A percentile compares a stretch with the other conserved stretches of the same genome.
These are phyloP conservation scores for Caenorhabditis latens DNA, from an alignment of 1,140 invertebrate genomes.

Conservation along the genomic window DNA sequence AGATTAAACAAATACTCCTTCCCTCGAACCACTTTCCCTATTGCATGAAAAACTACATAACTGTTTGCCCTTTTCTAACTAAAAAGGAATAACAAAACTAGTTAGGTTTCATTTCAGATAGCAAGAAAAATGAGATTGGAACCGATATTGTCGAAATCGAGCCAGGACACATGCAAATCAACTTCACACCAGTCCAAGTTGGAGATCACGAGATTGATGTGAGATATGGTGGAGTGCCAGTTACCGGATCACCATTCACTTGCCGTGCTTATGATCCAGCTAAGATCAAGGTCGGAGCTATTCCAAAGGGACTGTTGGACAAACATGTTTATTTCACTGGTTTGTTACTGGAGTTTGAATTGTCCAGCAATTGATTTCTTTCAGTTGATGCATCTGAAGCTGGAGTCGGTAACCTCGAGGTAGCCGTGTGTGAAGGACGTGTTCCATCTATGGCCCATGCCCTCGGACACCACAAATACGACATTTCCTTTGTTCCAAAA, in stretches of 20 bases:
- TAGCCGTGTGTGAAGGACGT: slow-evolving; percentile 92
- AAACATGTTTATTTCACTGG: slow-evolving; percentile 91
- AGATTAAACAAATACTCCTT: not conserved
- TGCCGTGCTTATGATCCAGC: slow-evolving; percentile 93
- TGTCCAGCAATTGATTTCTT: not conserved
- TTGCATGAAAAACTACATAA: not conserved
- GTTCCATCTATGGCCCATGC: slow-evolving; percentile 94
- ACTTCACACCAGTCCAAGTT: slow-evolving; percentile 90
- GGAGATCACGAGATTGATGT: slow-evolving; percentile 92
- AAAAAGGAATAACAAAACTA: not conserved
- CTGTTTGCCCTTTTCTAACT: not conserved
- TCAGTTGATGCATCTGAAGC: slow-evolving; percentile 92
- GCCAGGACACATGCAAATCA: slow-evolving; percentile 88
- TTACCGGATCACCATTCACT: slow-evolving; percentile 88
- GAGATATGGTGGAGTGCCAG: slow-evolving; percentile 82
- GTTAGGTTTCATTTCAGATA: slow-evolving; percentile 58
- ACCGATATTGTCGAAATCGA: slow-evolving; percentile 86
- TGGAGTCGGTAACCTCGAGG: slow-evolving; percentile 97
- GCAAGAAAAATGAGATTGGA: slow-evolving; percentile 62
- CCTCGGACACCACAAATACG: slow-evolving; percentile 92
- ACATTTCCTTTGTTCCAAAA: slow-evolving; percentile 93
- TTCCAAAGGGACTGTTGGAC: slow-evolving; percentile 88
- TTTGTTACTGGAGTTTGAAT: slow-evolving; percentile 78
- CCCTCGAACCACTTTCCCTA: not conserved
- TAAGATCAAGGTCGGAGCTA: slow-evolving; percentile 90